Conservation (phyloP, 2,888 invertebrate species). For the Catonia carolina region DNA sequence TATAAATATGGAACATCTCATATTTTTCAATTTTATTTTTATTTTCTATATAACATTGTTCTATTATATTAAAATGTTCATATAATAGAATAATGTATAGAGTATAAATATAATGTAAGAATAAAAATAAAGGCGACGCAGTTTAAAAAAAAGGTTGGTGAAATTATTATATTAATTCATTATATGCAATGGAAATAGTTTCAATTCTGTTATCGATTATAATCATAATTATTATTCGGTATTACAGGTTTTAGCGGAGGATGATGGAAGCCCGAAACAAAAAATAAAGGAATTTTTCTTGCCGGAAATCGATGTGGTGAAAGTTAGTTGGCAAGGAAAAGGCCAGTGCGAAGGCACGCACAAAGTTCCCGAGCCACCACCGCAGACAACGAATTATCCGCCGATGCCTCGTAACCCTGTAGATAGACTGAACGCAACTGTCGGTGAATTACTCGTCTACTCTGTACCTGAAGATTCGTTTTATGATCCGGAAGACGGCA, state of each 20-base stretch:
- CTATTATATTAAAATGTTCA: too few species aligned
- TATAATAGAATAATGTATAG: too few species aligned
- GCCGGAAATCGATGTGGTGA: conserved; percentile 50
- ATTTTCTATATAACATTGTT: too few species aligned
- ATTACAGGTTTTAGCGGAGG: conserved; percentile 46
- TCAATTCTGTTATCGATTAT: too few species aligned
- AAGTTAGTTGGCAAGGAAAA: conserved; percentile 55
- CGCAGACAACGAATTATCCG: conserved; percentile 53
- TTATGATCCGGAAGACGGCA: conserved; percentile 80
- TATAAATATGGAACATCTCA: too few species aligned
- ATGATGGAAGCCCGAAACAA: conserved; percentile 53
- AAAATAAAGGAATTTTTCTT: conserved; percentile 54
- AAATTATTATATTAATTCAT: too few species aligned
- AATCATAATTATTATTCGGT: too few species aligned
- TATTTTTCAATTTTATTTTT: too few species aligned
- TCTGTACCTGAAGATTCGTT: conserved; percentile 85
- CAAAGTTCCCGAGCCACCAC: conserved; percentile 45
- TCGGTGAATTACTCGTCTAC: conserved; percentile 72
- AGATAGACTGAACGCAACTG: conserved; percentile 72
- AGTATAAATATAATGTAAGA: too few species aligned
- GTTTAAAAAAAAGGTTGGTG: too few species aligned
- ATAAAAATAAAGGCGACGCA: too few species aligned
- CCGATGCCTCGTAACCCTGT: conserved; percentile 79
- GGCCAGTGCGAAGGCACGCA: conserved; percentile 58
- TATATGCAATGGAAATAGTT: too few species aligned